Percentiles rank a stretch among this genome's conserved stretches.
These are phyloP conservation scores for Selene dorsalis DNA, from an alignment of 2,797 vertebrate genomes.

Conservation along the genomic window DNA sequence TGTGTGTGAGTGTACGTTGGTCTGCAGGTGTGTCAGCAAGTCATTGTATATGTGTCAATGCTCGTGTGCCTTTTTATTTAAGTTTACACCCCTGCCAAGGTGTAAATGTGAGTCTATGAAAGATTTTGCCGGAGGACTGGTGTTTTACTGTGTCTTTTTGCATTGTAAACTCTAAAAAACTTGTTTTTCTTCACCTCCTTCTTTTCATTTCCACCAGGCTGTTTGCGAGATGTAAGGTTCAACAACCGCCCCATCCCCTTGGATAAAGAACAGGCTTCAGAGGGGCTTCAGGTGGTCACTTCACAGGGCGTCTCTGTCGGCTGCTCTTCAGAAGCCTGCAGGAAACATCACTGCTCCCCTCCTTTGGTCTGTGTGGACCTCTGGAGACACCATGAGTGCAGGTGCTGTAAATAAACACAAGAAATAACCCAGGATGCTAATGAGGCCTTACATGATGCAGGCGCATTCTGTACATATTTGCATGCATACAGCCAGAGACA, in stretches of 20 bases:
- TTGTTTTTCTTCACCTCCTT: constrained; percentile 9
- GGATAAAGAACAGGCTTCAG: constrained; percentile 76
- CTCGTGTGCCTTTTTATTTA: constrained; percentile 40
- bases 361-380: constrained; percentile 89
- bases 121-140: constrained; percentile 61
- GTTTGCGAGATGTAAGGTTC: constrained; percentile 89
- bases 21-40: constrained; percentile 60
- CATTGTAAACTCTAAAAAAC: constrained; percentile 34
- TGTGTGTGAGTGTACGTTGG: constrained; percentile 41
- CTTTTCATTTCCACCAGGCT: constrained; percentile 78
- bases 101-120: constrained; percentile 66
- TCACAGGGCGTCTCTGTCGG: constrained; percentile 85
- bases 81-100: constrained; percentile 31
- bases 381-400: constrained; percentile 92
- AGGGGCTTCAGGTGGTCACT: constrained; percentile 85
- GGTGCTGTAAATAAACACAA: constrained; percentile 76
- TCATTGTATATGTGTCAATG: constrained; percentile 36
- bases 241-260: constrained; percentile 86
- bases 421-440: constrained; percentile 30
- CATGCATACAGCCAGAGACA: constrained; percentile 7
- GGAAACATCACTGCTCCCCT: constrained; percentile 87
- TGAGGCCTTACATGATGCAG: constrained; percentile 15
- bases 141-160: constrained; percentile 49
- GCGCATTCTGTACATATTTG: constrained; percentile 30
- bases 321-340: constrained; percentile 89